These are phyloP conservation scores for Dryobates pubescens DNA, from an alignment of 2,797 vertebrate species.

Conservation along the genomic window DNA sequence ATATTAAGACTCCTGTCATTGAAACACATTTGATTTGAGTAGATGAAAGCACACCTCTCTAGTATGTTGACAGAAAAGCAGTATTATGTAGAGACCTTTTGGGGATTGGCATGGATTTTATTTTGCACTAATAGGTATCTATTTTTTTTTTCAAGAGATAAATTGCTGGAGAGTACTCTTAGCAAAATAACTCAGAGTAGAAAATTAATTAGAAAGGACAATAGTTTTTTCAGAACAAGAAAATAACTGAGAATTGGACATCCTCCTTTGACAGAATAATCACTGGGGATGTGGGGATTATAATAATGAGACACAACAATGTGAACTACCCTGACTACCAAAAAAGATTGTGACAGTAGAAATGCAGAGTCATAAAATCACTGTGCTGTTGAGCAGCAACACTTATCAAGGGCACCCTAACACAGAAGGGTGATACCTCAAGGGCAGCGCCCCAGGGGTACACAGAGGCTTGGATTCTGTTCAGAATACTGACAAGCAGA, in stretches of 20 bases:
- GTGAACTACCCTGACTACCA: not conserved
- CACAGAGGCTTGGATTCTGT: not conserved
- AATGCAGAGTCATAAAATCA: not conserved
- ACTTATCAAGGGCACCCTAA: not conserved
- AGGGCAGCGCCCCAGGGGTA: not conserved
- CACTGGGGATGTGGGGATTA: not conserved
- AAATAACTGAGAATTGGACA: not conserved
- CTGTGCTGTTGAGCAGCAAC: not conserved
- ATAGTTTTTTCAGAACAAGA: not conserved
- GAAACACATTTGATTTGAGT: not conserved
- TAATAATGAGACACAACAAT: not conserved
- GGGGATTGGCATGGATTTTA: not conserved
- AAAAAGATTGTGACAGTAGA: not conserved
- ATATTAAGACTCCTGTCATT: not conserved
- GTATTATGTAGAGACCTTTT: not conserved
- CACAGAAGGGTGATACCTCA: not conserved
- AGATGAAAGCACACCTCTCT: not conserved
- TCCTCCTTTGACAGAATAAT: not conserved
- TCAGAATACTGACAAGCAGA: not conserved
- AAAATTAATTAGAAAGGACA: not conserved
- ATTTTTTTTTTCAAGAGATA: not conserved
- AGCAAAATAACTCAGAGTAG: not conserved
- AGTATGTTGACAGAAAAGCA: not conserved
- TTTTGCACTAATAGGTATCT: not conserved
- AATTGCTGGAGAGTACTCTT: not conserved